Evolutionary conservation across 2,888 invertebrate species (phyloP).

Genomic region (Callinectes sapidus): DNA sequence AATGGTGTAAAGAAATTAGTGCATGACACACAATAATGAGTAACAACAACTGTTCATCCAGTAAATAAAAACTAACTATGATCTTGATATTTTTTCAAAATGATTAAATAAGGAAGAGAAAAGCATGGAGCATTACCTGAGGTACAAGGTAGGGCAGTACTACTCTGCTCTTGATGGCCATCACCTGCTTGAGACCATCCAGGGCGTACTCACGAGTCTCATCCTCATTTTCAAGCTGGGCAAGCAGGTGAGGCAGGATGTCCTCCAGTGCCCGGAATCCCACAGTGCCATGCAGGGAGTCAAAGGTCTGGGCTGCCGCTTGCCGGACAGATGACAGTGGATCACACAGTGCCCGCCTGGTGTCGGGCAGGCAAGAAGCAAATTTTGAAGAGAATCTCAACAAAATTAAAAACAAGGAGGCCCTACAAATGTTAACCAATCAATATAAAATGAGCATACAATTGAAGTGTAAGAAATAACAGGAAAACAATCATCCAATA

Average conservation of each 20-base stretch:
- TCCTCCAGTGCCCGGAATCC: constrained; percentile 96
- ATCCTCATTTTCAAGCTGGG: constrained; percentile 80
- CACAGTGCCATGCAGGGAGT: constrained; percentile 94
- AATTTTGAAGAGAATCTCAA: background rate
- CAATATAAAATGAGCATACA: too few species aligned
- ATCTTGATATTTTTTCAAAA: background rate
- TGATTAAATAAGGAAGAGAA: background rate
- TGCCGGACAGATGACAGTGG: constrained; percentile 91
- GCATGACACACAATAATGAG: background rate
- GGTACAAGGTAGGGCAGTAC: constrained; percentile 97
- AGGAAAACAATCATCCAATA: background rate
- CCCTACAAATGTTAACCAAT: too few species aligned
- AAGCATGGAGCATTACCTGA: constrained; percentile 46
- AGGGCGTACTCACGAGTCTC: constrained; percentile 87
- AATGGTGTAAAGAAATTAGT: background rate
- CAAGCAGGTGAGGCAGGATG: constrained; percentile 93
- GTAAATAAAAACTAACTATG: background rate
- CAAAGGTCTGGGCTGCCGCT: constrained; percentile 98
- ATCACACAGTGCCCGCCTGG: constrained; percentile 91
- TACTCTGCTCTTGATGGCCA: constrained; percentile 96
- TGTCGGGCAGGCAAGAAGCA: background rate
- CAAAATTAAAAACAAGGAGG: background rate
- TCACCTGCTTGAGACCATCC: constrained; percentile 96
- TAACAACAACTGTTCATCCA: background rate
- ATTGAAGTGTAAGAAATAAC: too few species aligned